Evolutionary conservation across 2,888 invertebrate species (phyloP).

Genomic region (Scaptomyza polygonia): DNA sequence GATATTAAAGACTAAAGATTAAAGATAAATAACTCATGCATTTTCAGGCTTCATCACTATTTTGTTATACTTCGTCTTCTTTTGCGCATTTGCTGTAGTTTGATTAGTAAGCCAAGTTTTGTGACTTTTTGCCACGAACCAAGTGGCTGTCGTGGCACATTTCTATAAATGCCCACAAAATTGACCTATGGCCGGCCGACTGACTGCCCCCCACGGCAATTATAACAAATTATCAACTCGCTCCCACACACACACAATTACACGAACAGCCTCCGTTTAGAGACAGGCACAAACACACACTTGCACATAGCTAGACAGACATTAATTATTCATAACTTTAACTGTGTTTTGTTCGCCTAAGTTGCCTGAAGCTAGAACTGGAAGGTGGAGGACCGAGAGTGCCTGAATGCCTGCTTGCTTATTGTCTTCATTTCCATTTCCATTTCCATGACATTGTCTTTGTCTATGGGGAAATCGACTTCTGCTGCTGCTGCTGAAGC

Average conservation of each 20-base stretch:
- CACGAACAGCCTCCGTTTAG: slow-evolving; percentile 30
- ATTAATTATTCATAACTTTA: slow-evolving; percentile 78
- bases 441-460: slow-evolving; percentile 51
- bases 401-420: slow-evolving; percentile 12
- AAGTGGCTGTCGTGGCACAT: slow-evolving; percentile 64
- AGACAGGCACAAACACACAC: slow-evolving; percentile 7
- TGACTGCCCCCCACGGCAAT: slow-evolving; percentile 71
- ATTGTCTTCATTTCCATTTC: slow-evolving; percentile 52
- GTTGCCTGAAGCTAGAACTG: slow-evolving; percentile 20
- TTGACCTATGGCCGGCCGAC: slow-evolving; percentile 74
- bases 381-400: slow-evolving; percentile 1
- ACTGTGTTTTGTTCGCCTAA: slow-evolving; percentile 38
- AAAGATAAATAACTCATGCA: background rate
- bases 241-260: slow-evolving; percentile 61
- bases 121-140: slow-evolving; percentile 48
- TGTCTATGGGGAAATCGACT: slow-evolving; percentile 71
- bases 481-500: slow-evolving; percentile 25
- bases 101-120: slow-evolving; percentile 58
- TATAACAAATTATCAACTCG: slow-evolving; percentile 78
- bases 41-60: background rate
- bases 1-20: background rate
- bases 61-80: too few relatives aligned
- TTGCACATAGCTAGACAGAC: slow-evolving; percentile 47
- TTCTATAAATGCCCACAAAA: slow-evolving; percentile 75
- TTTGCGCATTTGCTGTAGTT: slow-evolving; percentile 35